A percentile compares a stretch with the other conserved stretches of the same genome.
Evolutionary conservation across 2,113 vertebrate genomes (phyloP).

Genomic region (Hippocampus mohnikei): DNA sequence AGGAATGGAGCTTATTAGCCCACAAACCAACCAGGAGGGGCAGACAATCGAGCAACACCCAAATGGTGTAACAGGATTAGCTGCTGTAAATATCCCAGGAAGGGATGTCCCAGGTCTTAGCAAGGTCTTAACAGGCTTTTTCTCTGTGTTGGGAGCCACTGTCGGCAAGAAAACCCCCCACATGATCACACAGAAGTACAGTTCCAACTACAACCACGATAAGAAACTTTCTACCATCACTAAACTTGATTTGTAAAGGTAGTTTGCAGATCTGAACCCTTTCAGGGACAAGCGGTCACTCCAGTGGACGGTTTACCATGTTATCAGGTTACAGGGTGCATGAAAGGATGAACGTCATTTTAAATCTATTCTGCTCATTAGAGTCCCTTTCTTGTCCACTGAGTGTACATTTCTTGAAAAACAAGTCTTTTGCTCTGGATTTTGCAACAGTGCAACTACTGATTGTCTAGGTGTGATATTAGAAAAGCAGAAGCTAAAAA

Average conservation of each 20-base stretch:
- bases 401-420: background rate
- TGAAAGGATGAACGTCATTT: no score
- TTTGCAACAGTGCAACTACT: background rate
- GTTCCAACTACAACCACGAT: background rate
- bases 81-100: conserved; percentile 64
- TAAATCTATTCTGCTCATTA: no score
- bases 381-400: background rate
- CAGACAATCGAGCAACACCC: conserved; percentile 36
- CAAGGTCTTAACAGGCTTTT: conserved; percentile 60
- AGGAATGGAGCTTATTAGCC: background rate
- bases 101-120: conserved; percentile 61
- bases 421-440: background rate
- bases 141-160: conserved; percentile 39
- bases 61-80: conserved; percentile 67
- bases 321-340: no score
- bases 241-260: background rate
- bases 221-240: background rate
- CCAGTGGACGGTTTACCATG: no score
- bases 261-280: background rate
- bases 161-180: conserved; percentile 14
- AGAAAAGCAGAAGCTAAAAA: conserved; percentile 3
- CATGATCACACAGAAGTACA: conserved; percentile 15
- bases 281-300: no score
- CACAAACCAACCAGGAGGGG: conserved; percentile 16
- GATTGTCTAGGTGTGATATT: background rate